Evolutionary conservation across 2,113 vertebrate species (phyloP).

Genomic region (Piaya cayana): DNA sequence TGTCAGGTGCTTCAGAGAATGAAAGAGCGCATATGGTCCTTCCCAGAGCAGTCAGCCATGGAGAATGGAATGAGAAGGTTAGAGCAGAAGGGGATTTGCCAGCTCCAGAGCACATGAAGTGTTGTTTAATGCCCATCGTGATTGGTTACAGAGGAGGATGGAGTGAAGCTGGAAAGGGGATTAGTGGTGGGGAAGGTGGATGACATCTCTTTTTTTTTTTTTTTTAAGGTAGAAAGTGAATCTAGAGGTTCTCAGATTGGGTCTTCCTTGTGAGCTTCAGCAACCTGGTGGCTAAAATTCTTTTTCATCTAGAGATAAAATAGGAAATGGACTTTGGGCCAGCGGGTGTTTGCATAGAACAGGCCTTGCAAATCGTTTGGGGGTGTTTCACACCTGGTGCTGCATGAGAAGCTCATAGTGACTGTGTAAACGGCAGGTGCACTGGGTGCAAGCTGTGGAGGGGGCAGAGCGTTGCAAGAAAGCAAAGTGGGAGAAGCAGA

Average conservation of each 20-base stretch:
- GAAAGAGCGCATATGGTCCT: background rate
- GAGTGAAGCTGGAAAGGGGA: background rate
- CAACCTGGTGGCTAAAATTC: background rate
- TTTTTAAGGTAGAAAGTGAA: background rate
- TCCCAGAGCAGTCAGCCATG: background rate
- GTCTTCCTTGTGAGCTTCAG: background rate
- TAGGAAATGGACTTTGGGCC: background rate
- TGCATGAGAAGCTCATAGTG: background rate
- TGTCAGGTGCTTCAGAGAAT: background rate
- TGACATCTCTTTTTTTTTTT: background rate
- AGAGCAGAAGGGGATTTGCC: background rate
- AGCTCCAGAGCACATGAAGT: background rate
- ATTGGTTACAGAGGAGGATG: background rate
- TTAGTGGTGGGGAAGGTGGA: background rate
- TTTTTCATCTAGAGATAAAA: background rate
- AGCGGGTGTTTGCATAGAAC: background rate
- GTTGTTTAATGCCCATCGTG: accelerated
- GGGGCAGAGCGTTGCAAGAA: background rate
- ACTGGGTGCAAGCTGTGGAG: background rate
- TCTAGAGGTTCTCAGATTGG: background rate
- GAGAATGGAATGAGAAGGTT: background rate
- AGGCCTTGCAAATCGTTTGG: background rate
- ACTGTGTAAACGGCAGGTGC: background rate
- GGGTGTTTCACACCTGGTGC: background rate
- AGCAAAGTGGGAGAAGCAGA: background rate